Percentiles rank a stretch among this genome's conserved stretches.
Evolutionary conservation across 2,888 invertebrate genomes (phyloP).

Genomic region (Macroteleia sp.): DNA sequence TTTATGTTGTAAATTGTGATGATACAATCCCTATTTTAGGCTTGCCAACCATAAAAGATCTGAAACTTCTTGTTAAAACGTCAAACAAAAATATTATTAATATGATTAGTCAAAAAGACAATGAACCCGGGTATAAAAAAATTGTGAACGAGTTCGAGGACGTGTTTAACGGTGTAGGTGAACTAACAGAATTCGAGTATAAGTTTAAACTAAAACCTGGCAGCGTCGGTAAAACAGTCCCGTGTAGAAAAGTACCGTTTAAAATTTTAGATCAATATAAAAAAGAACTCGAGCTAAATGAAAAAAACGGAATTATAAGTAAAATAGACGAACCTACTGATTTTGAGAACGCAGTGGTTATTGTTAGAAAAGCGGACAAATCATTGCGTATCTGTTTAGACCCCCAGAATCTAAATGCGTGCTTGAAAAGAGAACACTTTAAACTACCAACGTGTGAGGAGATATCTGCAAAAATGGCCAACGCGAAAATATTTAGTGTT

Average conservation of each 20-base stretch:
- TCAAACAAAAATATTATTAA: no score
- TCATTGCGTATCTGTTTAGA: conserved; percentile 34
- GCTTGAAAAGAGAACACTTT: conserved; percentile 22
- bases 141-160: no score
- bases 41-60: no score
- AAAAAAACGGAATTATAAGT: conserved; percentile 32
- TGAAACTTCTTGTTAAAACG: no score
- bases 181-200: no score
- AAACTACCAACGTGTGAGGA: conserved; percentile 37
- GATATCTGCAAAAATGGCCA: background rate
- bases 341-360: conserved; percentile 51
- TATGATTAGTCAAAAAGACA: no score
- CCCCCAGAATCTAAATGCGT: conserved; percentile 26
- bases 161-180: no score
- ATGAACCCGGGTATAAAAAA: no score
- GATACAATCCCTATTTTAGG: no score
- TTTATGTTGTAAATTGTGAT: no score
- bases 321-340: conserved; percentile 51
- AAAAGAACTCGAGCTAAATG: conserved; percentile 12
- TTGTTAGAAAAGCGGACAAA: conserved; percentile 62
- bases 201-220: conserved; percentile 54
- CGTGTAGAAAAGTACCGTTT: conserved; percentile 36
- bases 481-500: conserved; percentile 7
- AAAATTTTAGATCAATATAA: background rate
- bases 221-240: conserved; percentile 3